phyloP scores from a whole-genome alignment of 2,888 invertebrate genomes.

The Dendrolimus houi region DNA sequence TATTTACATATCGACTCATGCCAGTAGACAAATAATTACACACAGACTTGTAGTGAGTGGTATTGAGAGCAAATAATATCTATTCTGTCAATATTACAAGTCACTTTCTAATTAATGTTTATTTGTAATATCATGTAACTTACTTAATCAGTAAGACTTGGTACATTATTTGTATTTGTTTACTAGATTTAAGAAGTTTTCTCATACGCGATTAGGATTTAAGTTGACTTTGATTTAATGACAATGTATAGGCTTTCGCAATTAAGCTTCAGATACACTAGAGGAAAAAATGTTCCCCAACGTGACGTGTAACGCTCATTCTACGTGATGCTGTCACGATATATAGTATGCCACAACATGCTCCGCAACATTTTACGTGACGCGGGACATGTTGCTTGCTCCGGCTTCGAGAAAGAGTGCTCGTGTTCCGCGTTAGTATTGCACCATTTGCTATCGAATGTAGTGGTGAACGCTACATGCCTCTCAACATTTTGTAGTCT shows the following conservation, averaged over 20 bases:
- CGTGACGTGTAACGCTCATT: too few relatives aligned
- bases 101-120: neutral
- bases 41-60: neutral
- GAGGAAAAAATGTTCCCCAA: neutral
- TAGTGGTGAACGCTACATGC: too few relatives aligned
- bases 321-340: too few relatives aligned
- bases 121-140: neutral
- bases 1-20: neutral
- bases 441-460: too few relatives aligned
- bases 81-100: neutral
- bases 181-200: too few relatives aligned
- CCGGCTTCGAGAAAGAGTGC: too few relatives aligned
- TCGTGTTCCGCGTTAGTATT: too few relatives aligned
- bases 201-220: neutral
- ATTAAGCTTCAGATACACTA: neutral
- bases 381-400: too few relatives aligned
- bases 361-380: too few relatives aligned
- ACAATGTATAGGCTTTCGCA: neutral
- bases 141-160: neutral
- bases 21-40: neutral
- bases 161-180: too few relatives aligned
- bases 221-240: neutral
- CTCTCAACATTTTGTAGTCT: too few relatives aligned
- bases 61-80: conserved; percentile 1
- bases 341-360: too few relatives aligned